Evolutionary conservation across 37 sponge, comb jelly and placozoan genomes (phyloP).

Genomic region (Geodia barretti): DNA sequence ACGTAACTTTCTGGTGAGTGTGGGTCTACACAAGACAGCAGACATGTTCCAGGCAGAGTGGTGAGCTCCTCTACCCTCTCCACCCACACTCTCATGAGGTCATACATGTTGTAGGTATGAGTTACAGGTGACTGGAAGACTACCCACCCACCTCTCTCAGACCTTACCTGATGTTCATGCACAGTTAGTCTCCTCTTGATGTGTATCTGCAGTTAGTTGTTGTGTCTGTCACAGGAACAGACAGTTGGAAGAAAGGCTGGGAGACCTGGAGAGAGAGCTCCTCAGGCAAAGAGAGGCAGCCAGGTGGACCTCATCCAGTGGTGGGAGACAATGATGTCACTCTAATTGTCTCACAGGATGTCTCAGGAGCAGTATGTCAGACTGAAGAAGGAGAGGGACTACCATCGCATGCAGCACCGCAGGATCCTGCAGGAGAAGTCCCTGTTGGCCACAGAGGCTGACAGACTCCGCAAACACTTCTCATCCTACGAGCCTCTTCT

Average conservation of each 20-base stretch:
- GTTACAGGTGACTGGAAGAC: slow-evolving; percentile 19
- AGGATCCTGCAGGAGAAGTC: slow-evolving; percentile 90
- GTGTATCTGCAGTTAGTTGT: not conserved
- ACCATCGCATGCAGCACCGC: slow-evolving; percentile 96
- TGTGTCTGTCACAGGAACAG: slow-evolving; percentile 52
- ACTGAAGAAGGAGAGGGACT: slow-evolving; percentile 94
- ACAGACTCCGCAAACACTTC: slow-evolving; percentile 80
- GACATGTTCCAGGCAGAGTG: slow-evolving; percentile 91
- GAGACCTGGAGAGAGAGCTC: slow-evolving; percentile 53
- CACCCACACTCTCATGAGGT: not conserved
- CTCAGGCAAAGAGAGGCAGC: slow-evolving; percentile 60
- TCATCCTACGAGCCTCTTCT: slow-evolving; percentile 72
- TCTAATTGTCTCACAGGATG: slow-evolving; percentile 21
- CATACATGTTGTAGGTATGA: too few relatives aligned
- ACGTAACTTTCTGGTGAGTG: slow-evolving; percentile 83
- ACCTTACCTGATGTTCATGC: slow-evolving; percentile 71
- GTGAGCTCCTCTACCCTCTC: slow-evolving; percentile 4
- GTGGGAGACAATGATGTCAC: not conserved
- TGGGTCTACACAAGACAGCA: slow-evolving; percentile 74
- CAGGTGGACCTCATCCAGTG: slow-evolving; percentile 29
- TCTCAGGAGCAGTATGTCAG: slow-evolving; percentile 79
- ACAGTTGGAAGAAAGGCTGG: slow-evolving; percentile 61
- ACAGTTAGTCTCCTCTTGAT: slow-evolving; percentile 47
- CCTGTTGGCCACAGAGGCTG: slow-evolving; percentile 55
- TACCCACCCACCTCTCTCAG: slow-evolving; percentile 19